Base-by-base conservation (phyloP, 1,140 invertebrate genomes). In the Leptopilina clavipes region DNA sequence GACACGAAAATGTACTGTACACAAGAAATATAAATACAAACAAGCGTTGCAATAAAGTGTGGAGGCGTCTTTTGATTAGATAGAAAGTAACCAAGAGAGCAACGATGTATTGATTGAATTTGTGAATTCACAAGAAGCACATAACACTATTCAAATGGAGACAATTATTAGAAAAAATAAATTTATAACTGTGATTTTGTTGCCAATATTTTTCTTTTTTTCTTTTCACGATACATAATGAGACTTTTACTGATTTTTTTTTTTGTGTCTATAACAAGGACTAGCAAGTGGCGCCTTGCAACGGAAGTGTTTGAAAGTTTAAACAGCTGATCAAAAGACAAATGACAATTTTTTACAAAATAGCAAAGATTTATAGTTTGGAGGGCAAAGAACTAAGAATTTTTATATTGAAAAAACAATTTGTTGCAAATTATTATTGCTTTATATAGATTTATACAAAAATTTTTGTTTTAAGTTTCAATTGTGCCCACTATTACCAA, bases 201-300 rank as follows among this genome's bases (percentile, higher is more conserved):
- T 65, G 22, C 11, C 59, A 31, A 65, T 65, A 22, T 65, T 65
- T 65, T 65, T 65, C 56, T 48, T 59, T 59, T 59, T 59, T 59
- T 22, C 25, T 54, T 19, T 54, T 18, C 12, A 65, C 22, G 25
- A 22, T 65, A 31, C 59, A 65, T 65, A 11, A 65, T 65, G 11
- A 52, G 48, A 52, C 25, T 17, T 52, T 52, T 52, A 17, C n/a
- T n/a, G 48, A 52, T 52, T n/a, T 52, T 52, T 52, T 52, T 52
- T 31, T 31, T n/a, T n/a, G n/a, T 52, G 48, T 52, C 48, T 52
- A 5, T n/a, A 52, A 52, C 48, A 17, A 52, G n/a, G 48, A 52
- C 8, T 17, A 3, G 1, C 6, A n/a, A n/a, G 48, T 52, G 14
- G 48, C 48, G 48, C n/a, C 14, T 0, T 14, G 12, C 14, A 45